Evolutionary conservation across 1,140 invertebrate genomes (phyloP).

Genomic region (Heliconius hewitsoni): DNA sequence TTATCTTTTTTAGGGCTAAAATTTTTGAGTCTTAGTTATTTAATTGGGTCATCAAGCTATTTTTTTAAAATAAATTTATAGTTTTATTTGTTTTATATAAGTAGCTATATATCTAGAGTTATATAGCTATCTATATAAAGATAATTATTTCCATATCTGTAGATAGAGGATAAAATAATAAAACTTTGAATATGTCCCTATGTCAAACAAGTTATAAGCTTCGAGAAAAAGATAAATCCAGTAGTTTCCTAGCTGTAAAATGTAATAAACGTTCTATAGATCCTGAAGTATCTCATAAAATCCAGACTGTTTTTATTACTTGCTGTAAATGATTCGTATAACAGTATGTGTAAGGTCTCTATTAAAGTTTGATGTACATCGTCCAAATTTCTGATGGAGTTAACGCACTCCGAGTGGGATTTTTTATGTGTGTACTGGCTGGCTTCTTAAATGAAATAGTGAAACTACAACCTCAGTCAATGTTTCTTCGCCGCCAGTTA

Average conservation of each 20-base stretch:
- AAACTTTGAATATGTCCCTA: no score
- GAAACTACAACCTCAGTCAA: not conserved
- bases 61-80: no score
- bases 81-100: no score
- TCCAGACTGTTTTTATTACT: conserved; percentile 59
- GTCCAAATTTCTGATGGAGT: conserved; percentile 33
- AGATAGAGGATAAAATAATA: no score
- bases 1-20: no score
- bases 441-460: conserved; percentile 13
- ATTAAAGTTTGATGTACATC: conserved; percentile 58
- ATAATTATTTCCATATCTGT: no score
- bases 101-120: no score
- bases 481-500: conserved; percentile 5
- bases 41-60: not conserved
- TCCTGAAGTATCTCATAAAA: conserved; percentile 59
- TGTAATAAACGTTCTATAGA: conserved; percentile 54
- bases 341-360: conserved; percentile 54
- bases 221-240: not conserved
- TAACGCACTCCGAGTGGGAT: conserved; percentile 44
- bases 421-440: conserved; percentile 34
- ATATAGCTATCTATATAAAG: no score
- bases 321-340: conserved; percentile 60
- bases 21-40: not conserved
- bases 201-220: not conserved
- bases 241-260: conserved; percentile 50